Evolutionary conservation across 2,797 vertebrate genomes (phyloP).

Genomic region (Bucorvus abyssinicus): DNA sequence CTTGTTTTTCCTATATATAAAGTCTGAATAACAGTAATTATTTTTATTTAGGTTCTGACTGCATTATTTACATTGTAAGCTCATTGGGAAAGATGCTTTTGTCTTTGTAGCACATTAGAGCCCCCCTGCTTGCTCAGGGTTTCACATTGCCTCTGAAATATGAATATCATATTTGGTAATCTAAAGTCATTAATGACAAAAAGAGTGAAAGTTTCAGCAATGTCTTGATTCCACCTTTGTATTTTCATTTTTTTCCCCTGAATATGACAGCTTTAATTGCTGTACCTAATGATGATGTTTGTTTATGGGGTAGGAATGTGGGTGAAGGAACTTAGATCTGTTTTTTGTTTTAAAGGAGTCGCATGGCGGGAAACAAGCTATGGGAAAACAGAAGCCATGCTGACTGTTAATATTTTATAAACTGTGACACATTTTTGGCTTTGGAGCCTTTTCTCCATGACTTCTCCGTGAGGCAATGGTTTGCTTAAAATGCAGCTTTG

Average conservation of each 20-base stretch:
- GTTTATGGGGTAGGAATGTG: background rate
- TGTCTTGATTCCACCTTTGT: background rate
- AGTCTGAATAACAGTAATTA: background rate
- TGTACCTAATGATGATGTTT: background rate
- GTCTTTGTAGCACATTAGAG: background rate
- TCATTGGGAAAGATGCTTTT: background rate
- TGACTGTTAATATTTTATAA: conserved; percentile 5
- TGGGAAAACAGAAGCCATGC: background rate
- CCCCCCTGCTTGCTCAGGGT: background rate
- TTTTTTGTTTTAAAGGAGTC: background rate
- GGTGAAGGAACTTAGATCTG: background rate
- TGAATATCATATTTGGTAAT: background rate
- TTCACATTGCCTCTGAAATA: background rate
- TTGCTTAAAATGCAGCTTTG: conserved; percentile 1
- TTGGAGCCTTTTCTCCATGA: background rate
- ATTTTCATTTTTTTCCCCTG: background rate
- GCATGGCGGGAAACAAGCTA: background rate
- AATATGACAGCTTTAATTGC: background rate
- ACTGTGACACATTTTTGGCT: background rate
- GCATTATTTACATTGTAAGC: background rate
- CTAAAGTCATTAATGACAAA: background rate
- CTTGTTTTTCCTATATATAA: background rate
- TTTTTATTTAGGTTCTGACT: background rate
- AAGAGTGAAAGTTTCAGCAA: background rate
- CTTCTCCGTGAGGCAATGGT: background rate